phyloP scores from a whole-genome alignment of 2,797 vertebrate genomes.

The Psittacula derbiana region DNA sequence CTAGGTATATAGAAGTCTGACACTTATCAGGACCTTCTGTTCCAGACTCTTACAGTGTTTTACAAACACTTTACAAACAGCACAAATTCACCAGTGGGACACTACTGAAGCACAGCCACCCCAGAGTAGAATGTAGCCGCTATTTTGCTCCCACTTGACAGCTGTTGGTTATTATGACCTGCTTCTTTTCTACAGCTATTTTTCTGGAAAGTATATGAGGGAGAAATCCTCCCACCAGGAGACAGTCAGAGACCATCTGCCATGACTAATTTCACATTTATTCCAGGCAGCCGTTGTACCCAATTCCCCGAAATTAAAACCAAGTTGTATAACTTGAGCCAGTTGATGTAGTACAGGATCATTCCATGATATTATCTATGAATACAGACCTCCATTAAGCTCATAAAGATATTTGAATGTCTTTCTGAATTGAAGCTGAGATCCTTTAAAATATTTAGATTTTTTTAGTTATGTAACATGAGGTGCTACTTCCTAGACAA shows the following conservation, averaged over 20 bases:
- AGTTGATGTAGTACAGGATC: neutral
- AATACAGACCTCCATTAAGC: neutral
- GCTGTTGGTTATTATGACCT: neutral
- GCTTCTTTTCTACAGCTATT: neutral
- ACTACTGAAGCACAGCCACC: neutral
- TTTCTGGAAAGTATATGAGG: neutral
- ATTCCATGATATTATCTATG: neutral
- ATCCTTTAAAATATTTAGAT: neutral
- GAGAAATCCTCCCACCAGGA: conserved; percentile 8
- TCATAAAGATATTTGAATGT: neutral
- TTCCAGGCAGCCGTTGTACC: neutral
- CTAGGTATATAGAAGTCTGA: neutral
- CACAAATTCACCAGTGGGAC: neutral
- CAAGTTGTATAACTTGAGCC: neutral
- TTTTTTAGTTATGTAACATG: neutral
- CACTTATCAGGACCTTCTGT: neutral
- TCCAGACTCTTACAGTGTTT: neutral
- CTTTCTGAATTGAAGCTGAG: neutral
- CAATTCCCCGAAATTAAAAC: conserved; percentile 18
- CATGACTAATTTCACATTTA: conserved; percentile 23
- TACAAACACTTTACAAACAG: neutral
- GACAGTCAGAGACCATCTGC: conserved; percentile 5
- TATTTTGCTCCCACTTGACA: neutral
- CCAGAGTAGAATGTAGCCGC: neutral
- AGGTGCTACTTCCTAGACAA: neutral